These are phyloP conservation scores for Trogon melanurus DNA, from an alignment of 2,113 vertebrate species.

Conservation along the genomic window DNA sequence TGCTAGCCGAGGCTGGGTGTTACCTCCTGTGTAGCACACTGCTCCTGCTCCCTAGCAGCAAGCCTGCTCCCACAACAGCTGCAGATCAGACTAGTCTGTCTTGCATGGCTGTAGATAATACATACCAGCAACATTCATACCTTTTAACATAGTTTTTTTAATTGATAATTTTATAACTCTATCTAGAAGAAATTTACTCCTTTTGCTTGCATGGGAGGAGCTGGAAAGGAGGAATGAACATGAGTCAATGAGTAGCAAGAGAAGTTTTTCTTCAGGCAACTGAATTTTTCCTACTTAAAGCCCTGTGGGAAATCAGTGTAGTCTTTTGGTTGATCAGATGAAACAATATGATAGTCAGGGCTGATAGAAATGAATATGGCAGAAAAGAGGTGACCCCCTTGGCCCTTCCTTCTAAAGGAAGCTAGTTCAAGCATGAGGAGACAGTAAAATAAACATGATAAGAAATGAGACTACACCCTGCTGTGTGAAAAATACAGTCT, in stretches of 20 bases:
- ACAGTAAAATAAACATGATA: background rate
- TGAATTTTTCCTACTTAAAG: background rate
- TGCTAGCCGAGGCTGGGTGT: background rate
- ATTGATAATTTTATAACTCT: background rate
- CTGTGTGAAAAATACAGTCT: background rate
- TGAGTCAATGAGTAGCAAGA: background rate
- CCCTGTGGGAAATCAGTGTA: background rate
- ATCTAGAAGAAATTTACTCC: background rate
- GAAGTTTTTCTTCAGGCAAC: background rate
- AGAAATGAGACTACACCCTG: background rate
- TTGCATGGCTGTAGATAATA: background rate
- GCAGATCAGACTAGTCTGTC: background rate
- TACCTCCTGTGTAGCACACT: background rate
- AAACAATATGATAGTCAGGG: background rate
- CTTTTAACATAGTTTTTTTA: background rate
- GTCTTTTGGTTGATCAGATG: background rate
- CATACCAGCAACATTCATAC: background rate
- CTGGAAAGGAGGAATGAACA: background rate
- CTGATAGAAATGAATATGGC: background rate
- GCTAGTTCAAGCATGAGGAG: background rate
- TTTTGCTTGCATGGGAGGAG: background rate
- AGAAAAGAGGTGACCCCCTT: background rate
- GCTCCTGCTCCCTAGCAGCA: background rate
- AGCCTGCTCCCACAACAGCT: fast-evolving
- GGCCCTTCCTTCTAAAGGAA: background rate